A percentile compares a stretch with the other conserved stretches of the same genome.
Conservation (phyloP, 2,888 invertebrate species). For the Gasteruption jaculator region DNA sequence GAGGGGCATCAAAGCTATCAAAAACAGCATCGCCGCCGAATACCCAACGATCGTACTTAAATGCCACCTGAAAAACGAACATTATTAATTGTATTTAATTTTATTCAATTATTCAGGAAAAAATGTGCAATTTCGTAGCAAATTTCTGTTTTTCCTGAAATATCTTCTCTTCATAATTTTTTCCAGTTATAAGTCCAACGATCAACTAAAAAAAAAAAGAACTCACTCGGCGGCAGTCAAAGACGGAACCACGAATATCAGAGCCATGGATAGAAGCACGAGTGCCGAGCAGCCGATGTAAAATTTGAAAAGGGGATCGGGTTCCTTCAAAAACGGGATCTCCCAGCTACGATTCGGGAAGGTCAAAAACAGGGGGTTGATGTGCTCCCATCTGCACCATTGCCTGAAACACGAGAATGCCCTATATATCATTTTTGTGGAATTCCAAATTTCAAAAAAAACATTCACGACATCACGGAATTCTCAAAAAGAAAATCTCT, state of each 20-base stretch:
- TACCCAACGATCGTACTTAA: slow-evolving; percentile 54
- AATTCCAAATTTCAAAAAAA: slow-evolving; percentile 5
- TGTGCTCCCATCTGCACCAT: slow-evolving; percentile 60
- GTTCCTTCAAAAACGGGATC: slow-evolving; percentile 66
- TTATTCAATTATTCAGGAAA: slow-evolving; percentile 3
- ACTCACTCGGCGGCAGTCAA: slow-evolving; percentile 57
- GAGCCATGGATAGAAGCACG: slow-evolving; percentile 56
- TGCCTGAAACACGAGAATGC: slow-evolving; percentile 56
- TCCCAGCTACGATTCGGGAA: slow-evolving; percentile 67
- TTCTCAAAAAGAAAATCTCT: too few relatives aligned
- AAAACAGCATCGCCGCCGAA: slow-evolving; percentile 52
- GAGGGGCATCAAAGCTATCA: slow-evolving; percentile 60
- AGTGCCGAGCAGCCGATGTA: slow-evolving; percentile 63
- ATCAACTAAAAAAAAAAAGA: slow-evolving; percentile 19
- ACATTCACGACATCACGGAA: slow-evolving; percentile 23
- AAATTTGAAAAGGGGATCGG: slow-evolving; percentile 83
- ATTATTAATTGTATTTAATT: neutral
- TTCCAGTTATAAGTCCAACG: neutral
- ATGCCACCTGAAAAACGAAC: slow-evolving; percentile 40
- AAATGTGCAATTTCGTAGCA: neutral
- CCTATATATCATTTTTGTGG: slow-evolving; percentile 1
- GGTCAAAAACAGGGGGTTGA: slow-evolving; percentile 60
- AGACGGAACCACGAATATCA: slow-evolving; percentile 60
- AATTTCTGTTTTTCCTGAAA: neutral
- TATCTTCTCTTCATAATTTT: slow-evolving; percentile 11